These are phyloP conservation scores for Penaeus chinensis DNA, from an alignment of 1,140 invertebrate species.

Conservation along the genomic window DNA sequence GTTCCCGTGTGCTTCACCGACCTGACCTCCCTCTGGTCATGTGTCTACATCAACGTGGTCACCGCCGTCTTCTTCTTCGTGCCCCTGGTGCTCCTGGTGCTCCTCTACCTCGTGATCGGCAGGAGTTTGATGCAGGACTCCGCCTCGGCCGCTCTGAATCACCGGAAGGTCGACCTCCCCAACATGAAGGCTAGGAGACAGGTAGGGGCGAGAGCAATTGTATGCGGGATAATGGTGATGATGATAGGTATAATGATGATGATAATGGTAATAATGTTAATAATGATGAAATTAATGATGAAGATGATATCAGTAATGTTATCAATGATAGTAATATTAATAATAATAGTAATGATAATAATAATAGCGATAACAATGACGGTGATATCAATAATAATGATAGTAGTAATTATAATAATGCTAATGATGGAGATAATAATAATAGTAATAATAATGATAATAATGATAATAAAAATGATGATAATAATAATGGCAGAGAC, in stretches of 20 bases:
- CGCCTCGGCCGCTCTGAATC: constrained; percentile 39
- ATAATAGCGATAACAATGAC: no score
- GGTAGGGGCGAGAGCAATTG: constrained; percentile 16
- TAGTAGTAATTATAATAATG: no score
- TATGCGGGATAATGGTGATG: neutral
- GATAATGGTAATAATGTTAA: neutral
- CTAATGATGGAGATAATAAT: no score
- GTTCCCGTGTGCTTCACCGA: constrained; percentile 79
- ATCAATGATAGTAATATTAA: no score
- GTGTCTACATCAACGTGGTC: constrained; percentile 81
- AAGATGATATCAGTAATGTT: no score
- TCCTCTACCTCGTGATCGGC: constrained; percentile 86
- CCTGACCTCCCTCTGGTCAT: constrained; percentile 80
- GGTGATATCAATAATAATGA: no score
- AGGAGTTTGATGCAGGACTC: constrained; percentile 66
- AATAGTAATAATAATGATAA: no score
- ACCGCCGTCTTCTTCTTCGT: constrained; percentile 84
- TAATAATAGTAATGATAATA: no score
- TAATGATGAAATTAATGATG: no score
- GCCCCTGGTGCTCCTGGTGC: constrained; percentile 82
- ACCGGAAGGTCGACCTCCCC: constrained; percentile 37
- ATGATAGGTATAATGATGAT: neutral
- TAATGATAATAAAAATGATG: no score
- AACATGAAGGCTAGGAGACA: constrained; percentile 49
- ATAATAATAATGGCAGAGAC: no score